Base-by-base conservation (phyloP, 2,888 invertebrate species). In the Sarcophaga rosellei region DNA sequence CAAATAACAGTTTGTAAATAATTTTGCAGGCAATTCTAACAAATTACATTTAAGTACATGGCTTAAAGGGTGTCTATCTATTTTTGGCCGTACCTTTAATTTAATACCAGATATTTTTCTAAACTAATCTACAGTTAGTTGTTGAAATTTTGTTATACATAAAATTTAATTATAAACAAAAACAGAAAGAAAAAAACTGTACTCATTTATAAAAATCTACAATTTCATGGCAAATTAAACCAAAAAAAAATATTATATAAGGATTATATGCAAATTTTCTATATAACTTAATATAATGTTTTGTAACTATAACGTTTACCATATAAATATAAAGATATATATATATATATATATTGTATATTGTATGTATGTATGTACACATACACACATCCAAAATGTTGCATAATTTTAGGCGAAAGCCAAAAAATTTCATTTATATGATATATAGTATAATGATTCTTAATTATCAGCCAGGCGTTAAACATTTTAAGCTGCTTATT, bases 171-270 rank as follows among this genome's bases (percentile, higher is more conserved):
- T 73, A 65, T 44, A 80, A 66, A 45, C 61, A 61, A 66, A 35
- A 10, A 35, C 8, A 35, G 2, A 35, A 35, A 53, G 53, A 4
- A 25, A 63, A 75, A 4, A n/a, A 35, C 35, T 35, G 35, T 35
- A 35, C 8, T 35, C 57, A 69, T 59, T 21, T 57, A 62, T 44
- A 75, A 81, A 81, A 66, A 47, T 68, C n/a, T 59, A 81, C 25
- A 75, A 75, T 81, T 81, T 75, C 53, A 81, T 69, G 70, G 63
- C 62, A 76, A 76, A 70, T 81, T 76, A 59, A 76, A 59, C 57
- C 53, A 76, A 75, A 69, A 59, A 76, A 59, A 63, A 62, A 35
- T 63, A 62, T 35, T 17, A 2, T 53, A 11, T 57, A 62, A 3
- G 45, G 3, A 59, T 59, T 65, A 21, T 70, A 76, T 75, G 81